phyloP scores from a whole-genome alignment of 2,888 invertebrate genomes.

The Ditylenchus weischeri region DNA sequence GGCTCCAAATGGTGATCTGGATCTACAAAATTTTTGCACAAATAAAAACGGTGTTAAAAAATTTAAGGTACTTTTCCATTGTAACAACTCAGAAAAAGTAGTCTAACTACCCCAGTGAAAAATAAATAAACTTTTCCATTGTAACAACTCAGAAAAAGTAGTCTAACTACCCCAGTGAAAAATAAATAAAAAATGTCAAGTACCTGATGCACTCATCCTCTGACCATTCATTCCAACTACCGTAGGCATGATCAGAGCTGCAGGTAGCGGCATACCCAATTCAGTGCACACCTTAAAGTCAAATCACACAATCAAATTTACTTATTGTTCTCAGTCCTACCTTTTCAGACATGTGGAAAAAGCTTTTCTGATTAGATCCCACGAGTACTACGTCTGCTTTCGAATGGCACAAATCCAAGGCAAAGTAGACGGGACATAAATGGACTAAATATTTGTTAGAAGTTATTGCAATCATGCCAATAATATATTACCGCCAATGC shows the following conservation, averaged over 20 bases:
- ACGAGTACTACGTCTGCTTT: constrained; percentile 36
- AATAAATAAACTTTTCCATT: too few relatives aligned
- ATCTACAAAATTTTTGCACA: constrained; percentile 2
- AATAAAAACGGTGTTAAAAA: constrained; percentile 13
- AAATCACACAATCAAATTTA: not conserved
- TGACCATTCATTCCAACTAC: constrained; percentile 26
- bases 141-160: too few relatives aligned
- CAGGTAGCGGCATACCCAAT: not conserved
- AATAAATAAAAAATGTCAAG: too few relatives aligned
- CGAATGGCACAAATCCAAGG: constrained; percentile 32
- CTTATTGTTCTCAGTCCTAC: constrained; percentile 14
- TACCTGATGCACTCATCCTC: constrained; percentile 24
- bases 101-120: too few relatives aligned
- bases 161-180: too few relatives aligned
- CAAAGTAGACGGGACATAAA: constrained; percentile 40
- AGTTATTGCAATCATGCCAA: too few relatives aligned
- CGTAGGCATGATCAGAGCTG: constrained; percentile 8
- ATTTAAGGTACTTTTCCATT: too few relatives aligned
- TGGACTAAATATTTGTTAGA: constrained; percentile 20
- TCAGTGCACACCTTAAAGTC: not conserved
- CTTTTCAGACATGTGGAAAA: constrained; percentile 13
- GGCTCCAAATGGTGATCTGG: constrained; percentile 49
- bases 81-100: too few relatives aligned
- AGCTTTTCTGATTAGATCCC: constrained; percentile 30
- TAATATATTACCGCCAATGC: too few relatives aligned